phyloP scores from a whole-genome alignment of 2,888 invertebrate species.

The Polia nebulosa region DNA sequence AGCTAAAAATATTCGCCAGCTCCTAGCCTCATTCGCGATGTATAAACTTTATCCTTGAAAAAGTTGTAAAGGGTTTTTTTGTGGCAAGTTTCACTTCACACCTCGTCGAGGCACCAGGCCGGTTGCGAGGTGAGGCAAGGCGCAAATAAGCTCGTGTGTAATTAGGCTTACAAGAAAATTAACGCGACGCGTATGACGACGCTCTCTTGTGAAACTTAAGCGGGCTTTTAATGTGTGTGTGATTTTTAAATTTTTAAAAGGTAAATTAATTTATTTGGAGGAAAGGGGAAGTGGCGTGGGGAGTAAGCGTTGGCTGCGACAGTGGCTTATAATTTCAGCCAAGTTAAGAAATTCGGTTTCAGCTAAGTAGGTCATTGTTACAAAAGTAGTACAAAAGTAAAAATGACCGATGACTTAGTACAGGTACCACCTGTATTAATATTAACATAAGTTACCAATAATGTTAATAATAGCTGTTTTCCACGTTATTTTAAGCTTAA shows the following conservation, averaged over 20 bases:
- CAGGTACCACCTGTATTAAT: too few species aligned
- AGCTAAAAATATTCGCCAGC: conserved; percentile 27
- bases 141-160: conserved; percentile 83
- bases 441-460: too few species aligned
- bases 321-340: background rate
- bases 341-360: background rate
- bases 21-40: conserved; percentile 58
- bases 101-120: conserved; percentile 66
- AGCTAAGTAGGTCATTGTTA: background rate
- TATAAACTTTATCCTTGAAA: conserved; percentile 80
- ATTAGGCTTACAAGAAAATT: conserved; percentile 87
- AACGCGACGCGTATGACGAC: conserved; percentile 62
- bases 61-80: conserved; percentile 75
- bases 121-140: conserved; percentile 42
- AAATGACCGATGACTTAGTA: too few species aligned
- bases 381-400: too few species aligned
- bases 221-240: conserved; percentile 30
- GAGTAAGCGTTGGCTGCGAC: background rate
- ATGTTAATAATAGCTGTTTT: too few species aligned
- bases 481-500: too few species aligned
- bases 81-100: conserved; percentile 75
- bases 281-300: background rate
- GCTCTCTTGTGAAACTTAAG: conserved; percentile 50
- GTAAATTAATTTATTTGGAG: conserved; percentile 52
- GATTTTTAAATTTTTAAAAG: conserved; percentile 32